These are phyloP conservation scores for Dinomys branickii DNA, from an alignment of 2,113 vertebrate species.

Conservation along the genomic window DNA sequence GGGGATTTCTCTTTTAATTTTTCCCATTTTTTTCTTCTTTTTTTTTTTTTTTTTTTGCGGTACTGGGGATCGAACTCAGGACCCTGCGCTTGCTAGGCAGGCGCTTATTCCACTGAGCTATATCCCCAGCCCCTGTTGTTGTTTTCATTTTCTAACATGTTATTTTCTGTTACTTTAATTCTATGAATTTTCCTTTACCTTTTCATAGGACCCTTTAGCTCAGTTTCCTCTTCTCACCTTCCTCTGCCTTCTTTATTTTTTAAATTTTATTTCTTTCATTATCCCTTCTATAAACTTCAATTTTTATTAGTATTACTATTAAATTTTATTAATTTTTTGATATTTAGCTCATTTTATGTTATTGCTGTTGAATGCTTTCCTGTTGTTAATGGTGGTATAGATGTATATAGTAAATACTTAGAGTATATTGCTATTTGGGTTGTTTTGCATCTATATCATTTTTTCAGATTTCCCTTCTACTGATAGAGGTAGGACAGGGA, in stretches of 20 bases:
- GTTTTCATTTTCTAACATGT: neutral
- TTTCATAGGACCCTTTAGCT: neutral
- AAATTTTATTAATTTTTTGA: neutral
- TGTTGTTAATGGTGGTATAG: neutral
- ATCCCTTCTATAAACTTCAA: neutral
- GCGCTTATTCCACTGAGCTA: no score
- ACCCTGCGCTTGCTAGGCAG: no score
- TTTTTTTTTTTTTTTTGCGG: no score
- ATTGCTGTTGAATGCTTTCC: neutral
- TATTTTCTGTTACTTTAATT: neutral
- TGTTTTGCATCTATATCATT: neutral
- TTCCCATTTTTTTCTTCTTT: neutral
- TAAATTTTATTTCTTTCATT: neutral
- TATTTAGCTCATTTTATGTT: neutral
- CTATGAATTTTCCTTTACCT: neutral
- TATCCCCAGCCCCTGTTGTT: no score
- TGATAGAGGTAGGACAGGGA: neutral
- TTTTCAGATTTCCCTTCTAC: neutral
- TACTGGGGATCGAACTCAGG: no score
- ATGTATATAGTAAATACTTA: neutral
- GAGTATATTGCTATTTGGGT: neutral
- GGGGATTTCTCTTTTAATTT: neutral
- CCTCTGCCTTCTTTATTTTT: neutral
- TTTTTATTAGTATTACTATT: neutral
- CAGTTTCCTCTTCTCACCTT: neutral